phyloP scores from a whole-genome alignment of 2,113 vertebrate genomes.

The Ifrita kowaldi region DNA sequence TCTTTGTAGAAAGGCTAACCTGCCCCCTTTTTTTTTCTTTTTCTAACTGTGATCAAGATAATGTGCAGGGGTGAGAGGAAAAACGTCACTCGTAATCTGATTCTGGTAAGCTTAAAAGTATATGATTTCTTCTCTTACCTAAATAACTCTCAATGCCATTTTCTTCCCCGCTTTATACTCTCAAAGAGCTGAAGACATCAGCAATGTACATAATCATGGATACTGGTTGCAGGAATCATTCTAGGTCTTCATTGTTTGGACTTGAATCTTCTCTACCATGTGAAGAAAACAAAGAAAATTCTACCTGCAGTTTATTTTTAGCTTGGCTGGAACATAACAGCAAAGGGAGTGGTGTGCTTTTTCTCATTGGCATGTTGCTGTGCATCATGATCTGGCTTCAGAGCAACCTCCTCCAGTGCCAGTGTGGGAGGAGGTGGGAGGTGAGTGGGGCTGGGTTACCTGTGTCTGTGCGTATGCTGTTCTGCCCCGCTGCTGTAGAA shows the following conservation, averaged over 20 bases:
- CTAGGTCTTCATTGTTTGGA: not conserved
- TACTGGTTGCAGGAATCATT: not conserved
- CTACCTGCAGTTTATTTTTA: not conserved
- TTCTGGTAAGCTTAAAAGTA: not conserved
- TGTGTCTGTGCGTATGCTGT: not conserved
- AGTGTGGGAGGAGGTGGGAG: not conserved
- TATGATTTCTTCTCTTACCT: not conserved
- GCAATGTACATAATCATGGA: accelerated
- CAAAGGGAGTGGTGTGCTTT: not conserved
- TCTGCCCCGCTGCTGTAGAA: not conserved
- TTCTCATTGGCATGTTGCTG: not conserved
- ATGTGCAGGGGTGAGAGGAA: not conserved
- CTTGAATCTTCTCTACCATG: not conserved
- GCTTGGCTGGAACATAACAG: not conserved
- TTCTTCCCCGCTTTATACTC: not conserved
- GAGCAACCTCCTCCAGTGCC: not conserved
- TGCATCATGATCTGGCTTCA: not conserved
- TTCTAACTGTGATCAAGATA: not conserved
- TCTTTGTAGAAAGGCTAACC: not conserved
- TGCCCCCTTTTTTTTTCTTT: not conserved
- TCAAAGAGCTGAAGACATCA: not conserved
- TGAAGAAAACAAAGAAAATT: not conserved
- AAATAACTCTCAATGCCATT: not conserved
- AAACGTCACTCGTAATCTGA: not conserved
- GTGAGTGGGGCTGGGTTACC: not conserved